Conservation (phyloP, 2,113 vertebrate genomes). For the Cranoglanis bouderius region DNA sequence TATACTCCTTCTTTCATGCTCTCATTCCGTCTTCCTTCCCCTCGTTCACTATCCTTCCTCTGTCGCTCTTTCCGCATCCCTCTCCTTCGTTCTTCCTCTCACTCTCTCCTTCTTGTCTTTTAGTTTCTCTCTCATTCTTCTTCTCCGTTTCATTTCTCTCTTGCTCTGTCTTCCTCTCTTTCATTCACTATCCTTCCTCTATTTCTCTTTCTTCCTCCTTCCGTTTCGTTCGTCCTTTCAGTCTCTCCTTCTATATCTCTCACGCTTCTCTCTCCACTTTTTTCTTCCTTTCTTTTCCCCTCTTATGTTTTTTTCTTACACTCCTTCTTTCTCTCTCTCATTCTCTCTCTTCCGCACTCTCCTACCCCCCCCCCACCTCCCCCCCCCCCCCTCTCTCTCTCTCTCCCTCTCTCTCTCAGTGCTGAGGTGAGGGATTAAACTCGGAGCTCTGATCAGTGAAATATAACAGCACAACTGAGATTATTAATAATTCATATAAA, state of each 20-base stretch:
- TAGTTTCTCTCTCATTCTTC: background rate
- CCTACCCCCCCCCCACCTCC: too few species aligned
- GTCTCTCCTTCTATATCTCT: background rate
- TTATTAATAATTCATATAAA: slow-evolving; percentile 76
- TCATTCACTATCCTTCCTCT: background rate
- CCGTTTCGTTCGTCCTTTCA: background rate
- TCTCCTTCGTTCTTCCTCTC: background rate
- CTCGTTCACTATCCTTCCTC: background rate
- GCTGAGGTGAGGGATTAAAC: slow-evolving; percentile 62
- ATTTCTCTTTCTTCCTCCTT: background rate
- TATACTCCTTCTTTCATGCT: too few species aligned
- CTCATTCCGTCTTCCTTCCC: background rate
- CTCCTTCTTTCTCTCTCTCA: background rate
- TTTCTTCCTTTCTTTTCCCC: background rate
- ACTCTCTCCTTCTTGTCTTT: too few species aligned
- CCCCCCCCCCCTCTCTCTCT: background rate
- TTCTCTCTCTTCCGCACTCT: background rate
- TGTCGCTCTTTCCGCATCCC: background rate
- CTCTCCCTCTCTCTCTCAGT: background rate
- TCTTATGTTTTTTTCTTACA: background rate
- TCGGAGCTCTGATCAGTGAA: slow-evolving; percentile 72
- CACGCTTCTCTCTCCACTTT: background rate
- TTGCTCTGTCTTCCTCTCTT: background rate
- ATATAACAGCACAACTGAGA: slow-evolving; percentile 67
- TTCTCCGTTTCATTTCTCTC: background rate